A percentile compares a stretch with the other conserved stretches of the same genome.
Conservation (phyloP, 2,888 invertebrate species). For the Ethmia dodecea region DNA sequence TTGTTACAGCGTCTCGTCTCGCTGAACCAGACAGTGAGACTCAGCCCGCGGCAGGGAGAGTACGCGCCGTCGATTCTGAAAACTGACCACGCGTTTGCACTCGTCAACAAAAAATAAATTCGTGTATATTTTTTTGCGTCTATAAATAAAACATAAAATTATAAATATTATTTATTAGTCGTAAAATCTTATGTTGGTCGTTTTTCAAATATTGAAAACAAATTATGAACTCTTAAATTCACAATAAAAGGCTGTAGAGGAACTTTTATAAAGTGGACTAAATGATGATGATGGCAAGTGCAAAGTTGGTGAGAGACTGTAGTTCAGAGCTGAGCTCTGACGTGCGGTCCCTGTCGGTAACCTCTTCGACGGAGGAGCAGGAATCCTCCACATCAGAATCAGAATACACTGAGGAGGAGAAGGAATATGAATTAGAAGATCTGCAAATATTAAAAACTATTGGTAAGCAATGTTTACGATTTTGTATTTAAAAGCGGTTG, state of each 20-base stretch:
- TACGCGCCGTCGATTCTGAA: conserved; percentile 27
- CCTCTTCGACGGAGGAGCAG: conserved; percentile 75
- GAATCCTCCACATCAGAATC: conserved; percentile 76
- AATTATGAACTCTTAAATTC: conserved; percentile 15
- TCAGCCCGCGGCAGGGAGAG: conserved; percentile 36
- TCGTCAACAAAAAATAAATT: conserved; percentile 28
- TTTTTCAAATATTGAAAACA: conserved; percentile 1
- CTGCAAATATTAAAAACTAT: conserved; percentile 92
- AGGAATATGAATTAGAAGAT: conserved; percentile 85
- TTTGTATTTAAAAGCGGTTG: background rate
- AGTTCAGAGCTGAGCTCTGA: conserved; percentile 72
- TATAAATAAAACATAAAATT: too few species aligned
- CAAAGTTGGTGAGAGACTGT: conserved; percentile 72
- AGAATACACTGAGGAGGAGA: conserved; percentile 76
- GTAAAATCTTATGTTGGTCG: too few species aligned
- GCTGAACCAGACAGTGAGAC: conserved; percentile 26
- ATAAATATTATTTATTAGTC: too few species aligned
- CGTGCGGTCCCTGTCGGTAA: conserved; percentile 66
- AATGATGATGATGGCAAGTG: conserved; percentile 76
- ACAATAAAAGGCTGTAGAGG: background rate
- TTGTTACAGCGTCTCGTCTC: conserved; percentile 12
- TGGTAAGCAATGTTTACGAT: conserved; percentile 78
- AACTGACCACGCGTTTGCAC: conserved; percentile 37
- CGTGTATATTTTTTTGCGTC: conserved; percentile 12
- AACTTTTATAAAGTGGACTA: conserved; percentile 15